Evolutionary conservation across 2,888 invertebrate species (phyloP), one percentile per base, ranked within the genome.

Genomic region (Xanthorhoe spadicearia): DNA sequence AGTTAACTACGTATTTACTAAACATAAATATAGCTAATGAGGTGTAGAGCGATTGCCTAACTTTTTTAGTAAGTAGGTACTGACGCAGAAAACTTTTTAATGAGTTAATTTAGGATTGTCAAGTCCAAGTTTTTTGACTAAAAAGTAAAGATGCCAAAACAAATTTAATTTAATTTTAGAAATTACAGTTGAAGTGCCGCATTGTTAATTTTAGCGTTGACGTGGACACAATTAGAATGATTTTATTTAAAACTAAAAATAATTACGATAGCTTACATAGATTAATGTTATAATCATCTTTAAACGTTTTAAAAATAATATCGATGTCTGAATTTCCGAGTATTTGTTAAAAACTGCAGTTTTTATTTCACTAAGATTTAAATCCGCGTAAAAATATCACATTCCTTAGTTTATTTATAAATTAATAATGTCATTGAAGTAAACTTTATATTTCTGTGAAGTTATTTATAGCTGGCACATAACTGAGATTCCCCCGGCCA

Each of bases 401-500:
- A 15, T 46, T 38, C 15, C 15, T 46, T n/a, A 17, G 15, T 48
- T 48, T 48, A 17, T 48, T 17, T 15, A 8, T 17, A 17, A 58
- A 61, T 52, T 19, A 62, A 72, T 66, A 70, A 58, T 73, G 70
- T 69, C 66, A 67, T 71, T 72, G 64, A 70, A 71, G 18, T 62
- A 61, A 18, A 53, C 53, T 46, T 61, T 51, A 68, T 48, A 69
- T 71, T 65, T 73, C 65, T 67, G 68, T 67, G 58, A 59, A 32
- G 23, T 55, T 64, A 54, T 73, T 67, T 72, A 64, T 62, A 51
- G 49, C 56, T 58, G 46, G 43, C 68, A 72, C 70, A 69, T 69
- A 61, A 52, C 57, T 70, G 60, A 69, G 53, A 66, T 66, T 70
- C 65, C 60, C 58, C 46, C 57, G 61, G n/a, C 61, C 59, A 56